Evolutionary conservation across 2,113 vertebrate species (phyloP).

Genomic region (Daubentonia madagascariensis): DNA sequence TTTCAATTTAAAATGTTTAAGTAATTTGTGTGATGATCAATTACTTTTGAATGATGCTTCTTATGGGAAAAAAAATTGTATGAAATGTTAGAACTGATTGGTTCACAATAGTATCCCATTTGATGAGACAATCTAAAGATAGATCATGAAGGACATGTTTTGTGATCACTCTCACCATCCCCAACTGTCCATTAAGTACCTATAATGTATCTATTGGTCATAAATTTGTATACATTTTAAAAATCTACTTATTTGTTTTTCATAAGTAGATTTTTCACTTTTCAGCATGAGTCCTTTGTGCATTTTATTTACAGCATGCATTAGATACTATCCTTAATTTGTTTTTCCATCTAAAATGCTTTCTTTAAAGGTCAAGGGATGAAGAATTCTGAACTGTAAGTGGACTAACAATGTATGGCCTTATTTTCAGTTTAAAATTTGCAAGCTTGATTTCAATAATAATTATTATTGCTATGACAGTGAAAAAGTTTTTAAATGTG

Average conservation of each 20-base stretch:
- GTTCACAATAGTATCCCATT: neutral
- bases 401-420: neutral
- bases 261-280: no score
- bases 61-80: neutral
- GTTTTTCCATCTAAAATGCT: conserved; percentile 29
- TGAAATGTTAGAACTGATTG: neutral
- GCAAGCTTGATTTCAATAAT: conserved; percentile 52
- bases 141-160: neutral
- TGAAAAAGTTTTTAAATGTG: conserved; percentile 43
- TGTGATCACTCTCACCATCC: neutral
- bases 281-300: conserved; percentile 22
- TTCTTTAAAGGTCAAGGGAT: conserved; percentile 50
- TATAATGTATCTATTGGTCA: conserved; percentile 17
- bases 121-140: neutral
- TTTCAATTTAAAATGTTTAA: neutral
- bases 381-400: neutral
- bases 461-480: conserved; percentile 33
- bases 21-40: neutral
- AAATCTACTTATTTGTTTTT: no score
- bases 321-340: conserved; percentile 44
- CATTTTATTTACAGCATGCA: neutral
- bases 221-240: conserved; percentile 43
- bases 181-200: conserved; percentile 10
- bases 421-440: conserved; percentile 59
- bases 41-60: neutral